Evolutionary conservation across 2,113 vertebrate genomes (phyloP).

Genomic region (Toxostoma redivivum): DNA sequence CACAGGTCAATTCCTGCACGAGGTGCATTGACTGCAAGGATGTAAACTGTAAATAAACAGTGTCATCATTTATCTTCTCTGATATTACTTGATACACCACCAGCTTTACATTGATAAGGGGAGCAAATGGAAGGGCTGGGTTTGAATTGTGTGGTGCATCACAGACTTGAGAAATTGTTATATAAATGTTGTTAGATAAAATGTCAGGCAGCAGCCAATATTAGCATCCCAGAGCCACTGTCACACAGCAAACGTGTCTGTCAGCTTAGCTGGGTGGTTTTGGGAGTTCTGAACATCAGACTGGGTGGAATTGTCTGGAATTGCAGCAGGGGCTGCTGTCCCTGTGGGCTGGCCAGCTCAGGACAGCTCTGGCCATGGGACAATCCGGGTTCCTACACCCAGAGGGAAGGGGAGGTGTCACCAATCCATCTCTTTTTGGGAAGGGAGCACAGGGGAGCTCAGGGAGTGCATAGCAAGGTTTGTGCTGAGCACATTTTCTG

Average conservation of each 20-base stretch:
- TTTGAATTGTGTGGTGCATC: not conserved
- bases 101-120: constrained; percentile 23
- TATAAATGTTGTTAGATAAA: constrained; percentile 3
- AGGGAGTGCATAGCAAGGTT: not conserved
- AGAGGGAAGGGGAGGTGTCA: not conserved
- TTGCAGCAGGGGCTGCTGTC: not conserved
- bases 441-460: not conserved
- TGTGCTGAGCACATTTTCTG: not conserved
- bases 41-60: constrained; percentile 50
- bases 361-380: fast-evolving
- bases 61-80: constrained; percentile 28
- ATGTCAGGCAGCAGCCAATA: constrained; percentile 19
- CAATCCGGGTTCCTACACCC: not conserved
- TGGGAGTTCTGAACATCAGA: not conserved
- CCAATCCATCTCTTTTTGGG: fast-evolving
- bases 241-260: not conserved
- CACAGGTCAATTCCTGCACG: constrained; percentile 57
- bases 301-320: not conserved
- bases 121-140: not conserved
- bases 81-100: constrained; percentile 9
- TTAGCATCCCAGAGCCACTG: not conserved
- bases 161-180: not conserved
- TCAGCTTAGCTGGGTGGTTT: not conserved
- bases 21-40: not conserved
- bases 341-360: not conserved